These are phyloP conservation scores for Anastrepha obliqua DNA, from an alignment of 1,140 invertebrate species.

Conservation along the genomic window DNA sequence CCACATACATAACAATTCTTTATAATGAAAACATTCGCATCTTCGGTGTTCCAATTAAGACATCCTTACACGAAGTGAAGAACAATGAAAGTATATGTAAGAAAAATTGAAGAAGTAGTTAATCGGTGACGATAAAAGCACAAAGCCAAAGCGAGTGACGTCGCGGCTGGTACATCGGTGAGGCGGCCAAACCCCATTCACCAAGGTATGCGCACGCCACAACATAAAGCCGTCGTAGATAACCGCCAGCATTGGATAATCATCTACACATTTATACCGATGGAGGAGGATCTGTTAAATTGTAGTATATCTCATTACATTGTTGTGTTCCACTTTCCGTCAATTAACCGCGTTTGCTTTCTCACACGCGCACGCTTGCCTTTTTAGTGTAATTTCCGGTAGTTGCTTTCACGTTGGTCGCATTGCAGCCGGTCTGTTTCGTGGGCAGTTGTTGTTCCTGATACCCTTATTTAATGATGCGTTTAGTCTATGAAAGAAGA, in stretches of 20 bases:
- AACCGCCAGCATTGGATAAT: too few species aligned
- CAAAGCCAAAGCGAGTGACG: background rate
- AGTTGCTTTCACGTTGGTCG: background rate
- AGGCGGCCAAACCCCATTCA: background rate
- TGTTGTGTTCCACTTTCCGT: background rate
- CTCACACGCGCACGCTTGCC: background rate
- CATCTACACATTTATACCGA: too few species aligned
- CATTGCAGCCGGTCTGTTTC: background rate
- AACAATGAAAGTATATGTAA: background rate
- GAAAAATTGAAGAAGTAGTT: too few species aligned
- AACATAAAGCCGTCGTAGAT: too few species aligned
- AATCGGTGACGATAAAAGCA: background rate
- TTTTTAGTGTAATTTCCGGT: background rate
- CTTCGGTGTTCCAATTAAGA: background rate
- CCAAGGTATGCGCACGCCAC: background rate
- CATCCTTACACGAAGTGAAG: background rate
- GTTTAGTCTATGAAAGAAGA: background rate
- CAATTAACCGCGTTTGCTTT: background rate
- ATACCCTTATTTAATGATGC: background rate
- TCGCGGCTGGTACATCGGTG: background rate
- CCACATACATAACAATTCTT: background rate
- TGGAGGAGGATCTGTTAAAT: background rate
- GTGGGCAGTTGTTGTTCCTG: background rate
- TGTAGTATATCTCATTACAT: background rate
- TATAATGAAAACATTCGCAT: background rate